Conservation (phyloP, 2,888 invertebrate species). For the Eulithis prunata region DNA sequence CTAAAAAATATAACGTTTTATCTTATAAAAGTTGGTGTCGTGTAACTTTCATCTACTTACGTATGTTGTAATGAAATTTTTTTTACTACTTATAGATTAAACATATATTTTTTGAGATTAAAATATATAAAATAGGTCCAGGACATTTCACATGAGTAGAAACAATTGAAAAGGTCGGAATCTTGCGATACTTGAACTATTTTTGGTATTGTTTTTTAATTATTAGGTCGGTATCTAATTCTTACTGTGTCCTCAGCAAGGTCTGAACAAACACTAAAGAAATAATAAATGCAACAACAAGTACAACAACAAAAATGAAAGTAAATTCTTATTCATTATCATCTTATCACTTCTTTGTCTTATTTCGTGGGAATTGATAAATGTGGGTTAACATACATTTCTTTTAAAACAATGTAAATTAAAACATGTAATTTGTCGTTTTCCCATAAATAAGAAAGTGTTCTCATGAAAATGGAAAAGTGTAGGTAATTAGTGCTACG, state of each 20-base stretch:
- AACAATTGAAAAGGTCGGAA: too few relatives aligned
- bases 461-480: constrained; percentile 30
- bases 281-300: not conserved
- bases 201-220: too few relatives aligned
- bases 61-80: too few relatives aligned
- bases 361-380: constrained; percentile 41
- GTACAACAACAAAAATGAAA: constrained; percentile 36
- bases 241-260: too few relatives aligned
- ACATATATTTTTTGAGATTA: too few relatives aligned
- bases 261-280: too few relatives aligned
- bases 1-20: not conserved
- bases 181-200: too few relatives aligned
- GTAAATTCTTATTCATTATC: constrained; percentile 34
- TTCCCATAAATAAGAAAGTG: constrained; percentile 33
- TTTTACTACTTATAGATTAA: too few relatives aligned
- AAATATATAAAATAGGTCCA: too few relatives aligned
- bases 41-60: too few relatives aligned
- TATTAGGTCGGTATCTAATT: too few relatives aligned
- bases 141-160: too few relatives aligned
- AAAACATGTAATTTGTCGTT: constrained; percentile 29
- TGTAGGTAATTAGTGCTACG: constrained; percentile 11
- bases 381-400: constrained; percentile 23
- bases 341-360: constrained; percentile 39
- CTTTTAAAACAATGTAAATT: constrained; percentile 34
- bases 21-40: not conserved